phyloP scores from a whole-genome alignment of 2,113 vertebrate genomes.

The Meles meles region DNA sequence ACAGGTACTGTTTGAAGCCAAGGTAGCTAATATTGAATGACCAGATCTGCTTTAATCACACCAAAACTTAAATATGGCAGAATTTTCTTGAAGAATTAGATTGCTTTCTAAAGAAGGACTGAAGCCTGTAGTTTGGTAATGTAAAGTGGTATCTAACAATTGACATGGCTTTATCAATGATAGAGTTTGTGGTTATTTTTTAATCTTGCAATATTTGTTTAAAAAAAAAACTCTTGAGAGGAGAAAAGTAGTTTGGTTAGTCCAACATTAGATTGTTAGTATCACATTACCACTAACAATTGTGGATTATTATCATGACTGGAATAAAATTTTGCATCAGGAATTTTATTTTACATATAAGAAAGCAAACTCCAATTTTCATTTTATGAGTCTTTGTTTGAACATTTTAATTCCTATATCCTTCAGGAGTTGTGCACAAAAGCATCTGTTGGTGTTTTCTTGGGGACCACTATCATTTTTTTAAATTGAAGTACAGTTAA shows the following conservation, averaged over 20 bases:
- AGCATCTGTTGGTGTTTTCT: neutral
- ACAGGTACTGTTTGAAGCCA: neutral
- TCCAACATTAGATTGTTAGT: neutral
- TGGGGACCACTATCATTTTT: neutral
- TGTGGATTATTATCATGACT: neutral
- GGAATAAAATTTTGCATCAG: neutral
- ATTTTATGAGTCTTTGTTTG: neutral
- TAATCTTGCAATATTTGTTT: neutral
- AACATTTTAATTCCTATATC: neutral
- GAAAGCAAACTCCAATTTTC: neutral
- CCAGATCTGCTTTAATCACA: neutral
- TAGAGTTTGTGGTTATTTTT: neutral
- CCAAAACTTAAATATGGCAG: neutral
- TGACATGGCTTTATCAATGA: neutral
- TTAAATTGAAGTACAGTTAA: neutral
- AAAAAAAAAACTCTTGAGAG: neutral
- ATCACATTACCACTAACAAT: neutral
- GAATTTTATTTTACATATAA: neutral
- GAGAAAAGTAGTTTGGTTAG: neutral
- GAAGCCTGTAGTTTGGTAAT: neutral
- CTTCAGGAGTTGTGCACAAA: neutral
- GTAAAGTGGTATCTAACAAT: neutral
- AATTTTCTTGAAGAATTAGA: neutral
- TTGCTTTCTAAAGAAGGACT: neutral
- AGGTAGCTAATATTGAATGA: neutral